Evolutionary conservation across 2,113 vertebrate species (phyloP), one percentile per base, ranked within the genome.

Genomic region (Anoplopoma fimbria): DNA sequence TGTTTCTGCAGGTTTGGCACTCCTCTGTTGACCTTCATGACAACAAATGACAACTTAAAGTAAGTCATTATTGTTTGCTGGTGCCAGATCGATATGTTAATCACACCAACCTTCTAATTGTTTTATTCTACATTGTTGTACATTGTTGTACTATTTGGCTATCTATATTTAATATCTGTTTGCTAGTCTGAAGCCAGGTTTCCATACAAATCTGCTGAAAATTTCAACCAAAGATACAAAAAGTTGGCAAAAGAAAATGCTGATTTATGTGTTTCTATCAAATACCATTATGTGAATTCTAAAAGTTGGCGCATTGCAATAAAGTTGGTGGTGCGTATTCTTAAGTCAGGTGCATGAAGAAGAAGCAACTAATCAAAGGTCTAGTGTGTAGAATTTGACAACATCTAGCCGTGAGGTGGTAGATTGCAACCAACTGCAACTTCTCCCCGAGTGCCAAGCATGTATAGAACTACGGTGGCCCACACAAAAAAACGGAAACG

Each of bases 1-100:
- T 79, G 71, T 47, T 82, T 58, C 61, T 15, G 13, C 55, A 33
- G 58, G 77, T 72, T 77, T 73, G 40, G 29, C 47, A 64, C 34
- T 84, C 63, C 36, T 69, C 69, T 51, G 53, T 9, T 75, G 12
- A 76, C 76, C 82, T 88, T 83, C 29, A 42, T 17, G 60, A 55
- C 19, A 34, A 69, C 61, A 75, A 49, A 74, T 17, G 1, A 17
- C 45, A 75, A 79, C 7, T 8, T 68, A 10, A 57, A 70, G 27
- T 19, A 36, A 21, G 6, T 34, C 38, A 36, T 27, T 25, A 21
- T 62, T 17, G 60, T 58, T 57, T 67, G 17, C 29, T 73, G 29
- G 10, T 69, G 13, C 19, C 53, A 42, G 27, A 61, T 57, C 5
- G 13, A 42, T 60, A 29, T 34, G 25, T 47, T 34, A 40, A 25